Evolutionary conservation across 2,888 invertebrate genomes (phyloP).

Genomic region (Sesamia inferens): DNA sequence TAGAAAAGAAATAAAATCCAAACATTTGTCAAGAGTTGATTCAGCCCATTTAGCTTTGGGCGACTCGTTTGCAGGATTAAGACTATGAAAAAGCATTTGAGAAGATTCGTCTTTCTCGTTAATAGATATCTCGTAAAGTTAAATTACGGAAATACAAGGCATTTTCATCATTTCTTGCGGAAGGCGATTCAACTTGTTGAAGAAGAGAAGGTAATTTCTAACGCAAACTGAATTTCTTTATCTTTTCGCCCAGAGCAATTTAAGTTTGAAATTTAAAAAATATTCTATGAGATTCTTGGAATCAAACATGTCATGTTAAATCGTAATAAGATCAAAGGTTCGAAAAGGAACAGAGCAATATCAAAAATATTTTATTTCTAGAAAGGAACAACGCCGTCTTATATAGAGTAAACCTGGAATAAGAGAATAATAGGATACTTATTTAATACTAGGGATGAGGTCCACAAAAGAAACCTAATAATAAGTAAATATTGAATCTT

Average conservation of each 20-base stretch:
- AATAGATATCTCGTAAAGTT: slow-evolving; percentile 46
- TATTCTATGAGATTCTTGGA: background rate
- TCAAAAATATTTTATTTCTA: background rate
- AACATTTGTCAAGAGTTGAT: slow-evolving; percentile 39
- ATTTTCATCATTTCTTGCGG: slow-evolving; percentile 23
- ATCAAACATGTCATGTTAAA: background rate
- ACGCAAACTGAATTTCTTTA: background rate
- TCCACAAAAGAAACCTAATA: slow-evolving; percentile 6
- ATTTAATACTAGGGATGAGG: background rate
- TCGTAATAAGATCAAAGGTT: slow-evolving; percentile 1
- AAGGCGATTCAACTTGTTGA: slow-evolving; percentile 19
- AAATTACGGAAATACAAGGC: slow-evolving; percentile 36
- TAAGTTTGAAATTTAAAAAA: slow-evolving; percentile 7
- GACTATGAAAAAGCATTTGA: slow-evolving; percentile 31
- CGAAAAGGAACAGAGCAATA: background rate
- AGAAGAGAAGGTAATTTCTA: slow-evolving; percentile 15
- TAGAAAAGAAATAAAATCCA: slow-evolving; percentile 57
- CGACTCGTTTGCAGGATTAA: slow-evolving; percentile 39
- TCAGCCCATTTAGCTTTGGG: slow-evolving; percentile 40
- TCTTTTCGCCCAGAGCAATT: background rate
- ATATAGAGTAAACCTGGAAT: slow-evolving; percentile 1
- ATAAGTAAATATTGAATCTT: slow-evolving; percentile 9
- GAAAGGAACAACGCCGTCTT: background rate
- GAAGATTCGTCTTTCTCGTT: slow-evolving; percentile 24
- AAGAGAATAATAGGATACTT: slow-evolving; percentile 16